A percentile compares a stretch with the other conserved stretches of the same genome.
Conservation (phyloP, 92 coral and sea anemone species). For the Parazoanthus darwini region DNA sequence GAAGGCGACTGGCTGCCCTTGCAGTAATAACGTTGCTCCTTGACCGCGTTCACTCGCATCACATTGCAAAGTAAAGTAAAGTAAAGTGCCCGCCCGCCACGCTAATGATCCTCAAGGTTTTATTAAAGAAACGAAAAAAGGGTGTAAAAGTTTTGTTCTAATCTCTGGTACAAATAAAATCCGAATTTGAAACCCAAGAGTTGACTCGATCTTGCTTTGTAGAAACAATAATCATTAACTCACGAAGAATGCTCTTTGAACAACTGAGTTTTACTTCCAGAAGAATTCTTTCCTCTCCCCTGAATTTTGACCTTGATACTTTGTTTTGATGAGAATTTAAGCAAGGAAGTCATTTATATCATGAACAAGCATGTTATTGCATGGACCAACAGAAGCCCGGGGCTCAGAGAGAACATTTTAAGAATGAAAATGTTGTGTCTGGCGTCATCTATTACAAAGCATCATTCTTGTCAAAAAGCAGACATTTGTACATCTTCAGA, state of each 20-base stretch:
- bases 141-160: too few relatives aligned
- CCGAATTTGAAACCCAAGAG: too few relatives aligned
- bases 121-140: too few relatives aligned
- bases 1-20: slow-evolving; percentile 50
- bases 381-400: neutral
- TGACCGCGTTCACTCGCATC: slow-evolving; percentile 45
- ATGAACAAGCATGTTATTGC: neutral
- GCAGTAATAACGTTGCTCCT: slow-evolving; percentile 44
- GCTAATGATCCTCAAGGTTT: too few relatives aligned
- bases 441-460: too few relatives aligned
- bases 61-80: slow-evolving; percentile 33
- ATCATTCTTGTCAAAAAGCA: too few relatives aligned
- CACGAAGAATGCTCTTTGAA: too few relatives aligned
- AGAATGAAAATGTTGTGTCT: too few relatives aligned
- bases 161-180: too few relatives aligned
- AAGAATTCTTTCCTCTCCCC: slow-evolving; percentile 1
- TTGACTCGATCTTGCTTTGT: too few relatives aligned
- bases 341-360: neutral
- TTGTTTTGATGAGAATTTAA: neutral
- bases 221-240: too few relatives aligned
- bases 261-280: neutral
- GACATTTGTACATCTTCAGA: too few relatives aligned
- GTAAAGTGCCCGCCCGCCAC: neutral
- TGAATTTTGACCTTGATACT: neutral
- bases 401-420: neutral